Base-by-base conservation (phyloP, 2,888 invertebrate genomes). In the Epicampocera succincta region DNA sequence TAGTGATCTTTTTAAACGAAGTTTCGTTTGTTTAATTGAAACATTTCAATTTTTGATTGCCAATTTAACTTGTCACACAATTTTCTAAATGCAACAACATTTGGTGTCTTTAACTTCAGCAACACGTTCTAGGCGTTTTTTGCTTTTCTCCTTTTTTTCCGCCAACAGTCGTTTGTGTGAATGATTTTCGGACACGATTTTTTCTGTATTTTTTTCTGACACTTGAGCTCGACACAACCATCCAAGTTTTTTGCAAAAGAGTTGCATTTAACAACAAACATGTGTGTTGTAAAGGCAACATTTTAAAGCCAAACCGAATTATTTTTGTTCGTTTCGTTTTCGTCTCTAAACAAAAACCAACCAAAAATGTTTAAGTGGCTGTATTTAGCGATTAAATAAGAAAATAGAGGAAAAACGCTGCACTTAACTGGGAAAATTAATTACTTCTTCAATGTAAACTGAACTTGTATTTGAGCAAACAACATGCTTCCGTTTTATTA, bases 401-500 rank as follows among this genome's bases (percentile, higher is more conserved):
- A 46, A 21, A 19, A 33, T 33, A 33, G 33, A 13, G 42, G 11
- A 60, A 50, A 44, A 78, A 65, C 46, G 25, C 46, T 52, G 56
- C 52, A 63, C 71, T 50, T 58, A 60, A 60, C 52, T 72, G 68
- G 46, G 52, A 76, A 77, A 78, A 79, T 79, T 71, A 83, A 83
- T 83, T 79, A 83, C 69, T 79, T 66, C 48, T 71, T 79, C 74
- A 80, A 78, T 81, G 78, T 63, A 75, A 83, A 75, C 61, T 72
- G 69, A 78, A 60, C 60, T 74, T 71, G 74, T 78, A 71, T 78
- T 78, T 81, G 65, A 73, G 52, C 42, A 33, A 63, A 69, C 61
- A 79, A 60, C 72, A 72, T 60, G 81, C 84, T 84, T 82, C 84
- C 75, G 82, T 81, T 84, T 84, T 75, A 46, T 68, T 66, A 68